Conservation (phyloP, 2,888 invertebrate genomes). For the Orthosia cruda region DNA sequence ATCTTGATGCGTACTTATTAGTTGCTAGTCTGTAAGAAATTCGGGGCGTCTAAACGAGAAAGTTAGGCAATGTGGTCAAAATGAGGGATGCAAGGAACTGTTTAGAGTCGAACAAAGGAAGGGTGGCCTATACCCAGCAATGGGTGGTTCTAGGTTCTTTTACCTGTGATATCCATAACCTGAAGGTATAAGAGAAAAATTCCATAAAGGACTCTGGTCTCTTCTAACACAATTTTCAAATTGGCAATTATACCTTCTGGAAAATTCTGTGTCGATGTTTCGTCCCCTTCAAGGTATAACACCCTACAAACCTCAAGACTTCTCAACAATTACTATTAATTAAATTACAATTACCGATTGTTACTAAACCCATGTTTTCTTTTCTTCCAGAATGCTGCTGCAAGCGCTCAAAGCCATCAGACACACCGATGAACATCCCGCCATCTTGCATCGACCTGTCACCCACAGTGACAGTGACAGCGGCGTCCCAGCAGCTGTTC, state of each 20-base stretch:
- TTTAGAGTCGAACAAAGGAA: background rate
- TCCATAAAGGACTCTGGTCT: too few relatives aligned
- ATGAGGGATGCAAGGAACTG: too few relatives aligned
- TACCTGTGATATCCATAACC: background rate
- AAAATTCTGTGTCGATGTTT: too few relatives aligned
- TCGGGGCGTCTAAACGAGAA: too few relatives aligned
- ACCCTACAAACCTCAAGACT: too few relatives aligned
- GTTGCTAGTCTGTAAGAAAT: background rate
- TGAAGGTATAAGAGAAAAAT: background rate
- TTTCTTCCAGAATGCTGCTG: slow-evolving; percentile 90
- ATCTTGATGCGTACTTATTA: too few relatives aligned
- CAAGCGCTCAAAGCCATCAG: slow-evolving; percentile 88
- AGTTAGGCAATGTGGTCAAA: too few relatives aligned
- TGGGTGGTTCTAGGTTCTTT: background rate
- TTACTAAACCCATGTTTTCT: background rate
- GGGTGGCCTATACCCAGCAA: too few relatives aligned
- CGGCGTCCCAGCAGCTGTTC: slow-evolving; percentile 85
- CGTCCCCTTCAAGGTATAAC: too few relatives aligned
- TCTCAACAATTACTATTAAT: too few relatives aligned
- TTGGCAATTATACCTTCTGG: too few relatives aligned
- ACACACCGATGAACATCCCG: slow-evolving; percentile 87
- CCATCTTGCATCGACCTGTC: slow-evolving; percentile 88
- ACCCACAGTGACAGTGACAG: slow-evolving; percentile 86
- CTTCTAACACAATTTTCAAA: background rate
- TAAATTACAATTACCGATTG: too few relatives aligned